phyloP scores from a whole-genome alignment of 2,888 invertebrate genomes.

The Lottia scabra region DNA sequence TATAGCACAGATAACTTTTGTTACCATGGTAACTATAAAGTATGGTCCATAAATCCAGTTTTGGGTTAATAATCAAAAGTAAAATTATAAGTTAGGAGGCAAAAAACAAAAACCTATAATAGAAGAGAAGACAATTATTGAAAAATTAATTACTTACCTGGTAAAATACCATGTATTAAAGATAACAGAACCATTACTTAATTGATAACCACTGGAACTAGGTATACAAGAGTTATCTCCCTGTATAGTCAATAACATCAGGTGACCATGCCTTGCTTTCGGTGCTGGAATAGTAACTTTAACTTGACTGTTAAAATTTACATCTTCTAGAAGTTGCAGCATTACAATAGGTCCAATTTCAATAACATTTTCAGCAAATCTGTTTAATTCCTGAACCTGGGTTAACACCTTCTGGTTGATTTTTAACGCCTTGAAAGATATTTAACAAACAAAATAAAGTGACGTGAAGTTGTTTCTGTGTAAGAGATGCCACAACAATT shows the following conservation, averaged over 20 bases:
- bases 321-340: constrained; percentile 36
- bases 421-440: constrained; percentile 15
- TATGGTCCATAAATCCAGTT: too few relatives aligned
- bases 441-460: too few relatives aligned
- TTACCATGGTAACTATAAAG: too few relatives aligned
- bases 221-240: constrained; percentile 64
- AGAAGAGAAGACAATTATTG: neutral
- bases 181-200: constrained; percentile 52
- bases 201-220: constrained; percentile 49
- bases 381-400: constrained; percentile 27
- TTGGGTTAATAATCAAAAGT: too few relatives aligned
- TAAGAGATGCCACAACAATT: too few relatives aligned
- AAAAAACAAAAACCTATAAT: too few relatives aligned
- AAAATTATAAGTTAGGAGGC: too few relatives aligned
- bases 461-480: too few relatives aligned
- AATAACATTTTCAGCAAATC: constrained; percentile 50
- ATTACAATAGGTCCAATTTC: constrained; percentile 58
- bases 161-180: constrained; percentile 59
- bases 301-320: constrained; percentile 46
- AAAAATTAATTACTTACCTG: constrained; percentile 46
- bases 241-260: constrained; percentile 57
- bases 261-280: constrained; percentile 45
- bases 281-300: constrained; percentile 63
- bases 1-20: too few relatives aligned
- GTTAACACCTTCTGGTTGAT: constrained; percentile 21